Base-by-base conservation (phyloP, 2,888 invertebrate genomes). In the Protula sp. region DNA sequence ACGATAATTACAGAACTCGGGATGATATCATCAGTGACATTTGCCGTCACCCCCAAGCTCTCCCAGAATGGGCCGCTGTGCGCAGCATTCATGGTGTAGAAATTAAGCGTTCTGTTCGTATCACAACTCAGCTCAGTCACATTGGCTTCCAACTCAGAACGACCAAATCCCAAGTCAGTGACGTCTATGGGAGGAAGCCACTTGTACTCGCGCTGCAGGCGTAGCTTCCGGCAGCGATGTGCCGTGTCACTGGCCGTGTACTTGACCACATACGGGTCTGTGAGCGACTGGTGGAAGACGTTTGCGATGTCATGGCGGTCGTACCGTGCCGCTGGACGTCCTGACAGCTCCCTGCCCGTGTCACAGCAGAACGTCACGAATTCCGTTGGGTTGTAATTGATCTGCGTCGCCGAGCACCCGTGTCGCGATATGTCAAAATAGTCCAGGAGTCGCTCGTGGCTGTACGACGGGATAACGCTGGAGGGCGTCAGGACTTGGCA, bases 61-160 rank as follows among this genome's bases (percentile, higher is more conserved):
- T 89, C 87, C 0, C 90, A 88, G 74, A 91, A 89, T 72, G 88
- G 86, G 68, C 86, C 86, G 74, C 89, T 88, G 57, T 85, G 82
- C 1, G 87, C 79, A 67, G 88, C 88, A 75, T 92, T 91, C 69
- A 92, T 84, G 0, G 89, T 88, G 38, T 90, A 80, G 64, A 89
- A 84, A 14, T 83, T 82, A 55, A 89, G 74, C 19, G 86, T 86
- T 67, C 80, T 81, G 74, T 89, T 89, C 2, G 83, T 83, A 47
- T 68, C 64, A 69, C 84, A 84, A 0, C 77, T 76, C 3, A 81
- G 69, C 19, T 83, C 82, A 4, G 70, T 67, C 38, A 74, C 68
- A 55, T 67, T 65, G 31, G 28, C 26, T 5, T 38, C 28, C 24
- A 31, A 56, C 22, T 47, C 54, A 45, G 54, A 14, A 29, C 47